Conservation (phyloP, 1,140 invertebrate species). For the Hylaeus anthracinus region DNA sequence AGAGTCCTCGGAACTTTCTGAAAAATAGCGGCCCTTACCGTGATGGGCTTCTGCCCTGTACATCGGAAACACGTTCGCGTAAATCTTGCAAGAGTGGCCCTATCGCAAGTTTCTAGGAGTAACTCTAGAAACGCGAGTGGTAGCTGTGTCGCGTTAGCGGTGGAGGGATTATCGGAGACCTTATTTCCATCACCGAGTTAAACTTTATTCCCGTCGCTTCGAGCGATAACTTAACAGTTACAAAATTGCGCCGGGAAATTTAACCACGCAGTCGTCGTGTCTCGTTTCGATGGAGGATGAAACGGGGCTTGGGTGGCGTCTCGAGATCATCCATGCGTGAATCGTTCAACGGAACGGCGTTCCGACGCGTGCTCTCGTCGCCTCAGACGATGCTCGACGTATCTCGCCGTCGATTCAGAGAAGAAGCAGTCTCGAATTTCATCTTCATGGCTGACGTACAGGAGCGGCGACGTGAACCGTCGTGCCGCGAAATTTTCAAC, state of each 20-base stretch:
- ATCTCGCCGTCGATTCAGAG: not conserved
- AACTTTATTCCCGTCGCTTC: too few relatives aligned
- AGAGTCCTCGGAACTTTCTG: slow-evolving; percentile 26
- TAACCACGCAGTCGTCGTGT: too few relatives aligned
- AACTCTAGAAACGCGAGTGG: not conserved
- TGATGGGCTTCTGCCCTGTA: not conserved
- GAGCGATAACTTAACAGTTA: too few relatives aligned
- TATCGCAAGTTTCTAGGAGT: not conserved
- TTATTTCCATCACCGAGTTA: too few relatives aligned
- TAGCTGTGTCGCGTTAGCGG: not conserved
- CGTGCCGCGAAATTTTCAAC: not conserved
- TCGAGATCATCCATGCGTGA: not conserved
- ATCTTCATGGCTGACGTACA: not conserved
- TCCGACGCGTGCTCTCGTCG: not conserved
- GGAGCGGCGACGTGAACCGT: not conserved
- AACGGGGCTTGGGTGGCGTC: not conserved
- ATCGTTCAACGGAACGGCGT: not conserved
- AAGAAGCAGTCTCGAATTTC: not conserved
- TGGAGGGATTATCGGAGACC: too few relatives aligned
- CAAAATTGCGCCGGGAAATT: not conserved
- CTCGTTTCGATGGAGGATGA: too few relatives aligned
- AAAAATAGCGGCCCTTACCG: slow-evolving; percentile 25
- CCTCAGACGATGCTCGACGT: not conserved
- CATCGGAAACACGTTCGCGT: not conserved
- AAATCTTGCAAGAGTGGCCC: not conserved